Evolutionary conservation across 2,888 invertebrate genomes (phyloP), one percentile per base, ranked within the genome.

Genomic region (Aphodius granarius): DNA sequence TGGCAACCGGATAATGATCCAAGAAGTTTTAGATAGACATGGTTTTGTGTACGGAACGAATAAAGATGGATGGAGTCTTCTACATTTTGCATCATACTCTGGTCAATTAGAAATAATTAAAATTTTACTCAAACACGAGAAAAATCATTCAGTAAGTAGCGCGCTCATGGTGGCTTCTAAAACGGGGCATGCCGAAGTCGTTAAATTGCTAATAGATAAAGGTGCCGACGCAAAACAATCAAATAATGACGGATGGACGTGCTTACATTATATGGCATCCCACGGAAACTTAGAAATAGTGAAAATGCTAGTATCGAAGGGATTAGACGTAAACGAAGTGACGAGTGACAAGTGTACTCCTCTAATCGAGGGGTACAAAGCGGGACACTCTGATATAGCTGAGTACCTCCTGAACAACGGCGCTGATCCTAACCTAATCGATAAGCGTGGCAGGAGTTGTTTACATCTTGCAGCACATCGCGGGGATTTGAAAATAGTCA

Each of bases 241-340:
- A 86, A 94, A 93, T 3, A 92, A 95, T 82, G 90, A 91, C 82
- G 94, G 94, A 0, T 92, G 94, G 78, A 95, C 94, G 0, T 92
- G 94, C 0, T 86, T 96, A 72, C 91, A 93, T 43, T 43, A 9
- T 43, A 13, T 43, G 43, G 4, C 43, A 43, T 43, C 43, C 13
- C 43, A 43, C 6, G 43, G 43, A 43, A 43, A 43, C 43, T 9
- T 3, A 3, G 43, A 43, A 43, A 43, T 43, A 43, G 43, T 43
- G 13, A 13, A 43, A 43, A 3, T 43, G 13, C 13, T 43, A 43
- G 43, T 43, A 6, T 43, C 43, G 13, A 1, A 3, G 6, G 43
- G 43, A 9, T 9, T 43, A 9, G 43, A 43, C 13, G 43, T 43
- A 43, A 43, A 43, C 43, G 13, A 43, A 43, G 9, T 9, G 13